Percentiles rank a stretch among this genome's conserved stretches.
Conservation (phyloP, 2,888 invertebrate genomes). For the Nesidiocoris tenuis region DNA sequence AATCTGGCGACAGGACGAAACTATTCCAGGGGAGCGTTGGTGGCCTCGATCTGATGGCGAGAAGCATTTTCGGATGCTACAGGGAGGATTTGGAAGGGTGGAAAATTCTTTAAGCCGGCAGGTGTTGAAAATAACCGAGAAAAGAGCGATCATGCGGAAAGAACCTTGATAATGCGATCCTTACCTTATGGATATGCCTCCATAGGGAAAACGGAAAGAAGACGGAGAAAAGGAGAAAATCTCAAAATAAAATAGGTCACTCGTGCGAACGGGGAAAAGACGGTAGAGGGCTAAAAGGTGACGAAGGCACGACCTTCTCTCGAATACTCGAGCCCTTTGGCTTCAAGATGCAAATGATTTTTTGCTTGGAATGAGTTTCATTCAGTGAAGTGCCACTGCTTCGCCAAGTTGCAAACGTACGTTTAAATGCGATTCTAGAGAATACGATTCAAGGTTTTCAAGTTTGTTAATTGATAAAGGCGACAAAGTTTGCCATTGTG, state of each 20-base stretch:
- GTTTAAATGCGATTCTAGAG: too few species aligned
- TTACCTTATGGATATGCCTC: not conserved
- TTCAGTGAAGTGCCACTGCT: not conserved
- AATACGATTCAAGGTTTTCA: too few species aligned
- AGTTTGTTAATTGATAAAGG: too few species aligned
- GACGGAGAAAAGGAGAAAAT: not conserved
- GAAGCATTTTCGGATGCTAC: too few species aligned
- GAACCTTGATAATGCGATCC: not conserved
- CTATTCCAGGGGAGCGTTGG: not conserved
- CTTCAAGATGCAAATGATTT: not conserved
- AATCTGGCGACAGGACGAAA: not conserved
- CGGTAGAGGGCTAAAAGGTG: not conserved
- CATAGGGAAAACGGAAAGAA: not conserved
- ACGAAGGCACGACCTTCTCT: too few species aligned
- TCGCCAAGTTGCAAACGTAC: too few species aligned
- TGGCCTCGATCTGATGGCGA: not conserved
- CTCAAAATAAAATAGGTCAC: not conserved
- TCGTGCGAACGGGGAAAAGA: too few species aligned
- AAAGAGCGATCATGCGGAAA: not conserved
- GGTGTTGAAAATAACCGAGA: not conserved
- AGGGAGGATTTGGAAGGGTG: not conserved
- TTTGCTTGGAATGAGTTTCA: not conserved
- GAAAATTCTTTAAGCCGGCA: not conserved
- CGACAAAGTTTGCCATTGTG: too few species aligned
- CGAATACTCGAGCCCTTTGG: not conserved